Evolutionary conservation across 2,113 vertebrate genomes (phyloP).

Genomic region (Melospiza georgiana): DNA sequence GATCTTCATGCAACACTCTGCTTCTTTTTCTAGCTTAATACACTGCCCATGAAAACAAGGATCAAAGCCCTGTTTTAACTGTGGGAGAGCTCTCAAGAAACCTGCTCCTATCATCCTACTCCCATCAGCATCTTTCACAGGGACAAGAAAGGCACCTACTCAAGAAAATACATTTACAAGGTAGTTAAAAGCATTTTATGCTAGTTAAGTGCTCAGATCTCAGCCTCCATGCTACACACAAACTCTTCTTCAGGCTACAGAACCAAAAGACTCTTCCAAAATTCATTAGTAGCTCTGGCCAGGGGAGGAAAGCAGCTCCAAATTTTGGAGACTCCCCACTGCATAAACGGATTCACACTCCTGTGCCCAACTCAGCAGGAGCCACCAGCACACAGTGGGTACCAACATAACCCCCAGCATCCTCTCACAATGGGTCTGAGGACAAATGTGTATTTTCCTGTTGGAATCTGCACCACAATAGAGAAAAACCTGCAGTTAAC

Average conservation of each 20-base stretch:
- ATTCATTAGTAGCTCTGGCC: background rate
- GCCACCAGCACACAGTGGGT: background rate
- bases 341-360: background rate
- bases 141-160: background rate
- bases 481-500: background rate
- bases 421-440: background rate
- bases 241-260: background rate
- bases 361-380: background rate
- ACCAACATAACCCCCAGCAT: background rate
- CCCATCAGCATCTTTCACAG: background rate
- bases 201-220: background rate
- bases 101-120: background rate
- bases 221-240: background rate
- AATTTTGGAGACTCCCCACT: background rate
- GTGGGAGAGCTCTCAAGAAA: background rate
- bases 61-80: background rate
- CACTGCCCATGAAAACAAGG: background rate
- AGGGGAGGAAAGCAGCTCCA: background rate
- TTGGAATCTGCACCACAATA: background rate
- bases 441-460: background rate
- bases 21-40: background rate
- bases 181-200: background rate
- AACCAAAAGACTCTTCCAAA: background rate
- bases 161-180: background rate
- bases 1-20: background rate